Evolutionary conservation across 2,113 vertebrate species (phyloP).

Genomic region (Apaloderma vittatum): DNA sequence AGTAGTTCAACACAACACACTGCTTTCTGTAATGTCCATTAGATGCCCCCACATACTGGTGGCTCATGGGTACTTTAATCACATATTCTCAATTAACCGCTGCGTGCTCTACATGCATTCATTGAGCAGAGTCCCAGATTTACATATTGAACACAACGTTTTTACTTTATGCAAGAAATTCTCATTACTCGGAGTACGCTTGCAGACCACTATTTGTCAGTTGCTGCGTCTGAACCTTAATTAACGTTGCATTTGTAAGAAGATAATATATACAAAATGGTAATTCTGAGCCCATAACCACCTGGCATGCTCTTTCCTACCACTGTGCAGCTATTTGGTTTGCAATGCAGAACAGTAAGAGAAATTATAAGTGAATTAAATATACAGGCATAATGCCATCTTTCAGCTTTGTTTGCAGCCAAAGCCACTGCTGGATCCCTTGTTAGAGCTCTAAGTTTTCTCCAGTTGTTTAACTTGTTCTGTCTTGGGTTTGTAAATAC

Average conservation of each 20-base stretch:
- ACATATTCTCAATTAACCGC: constrained; percentile 23
- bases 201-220: not conserved
- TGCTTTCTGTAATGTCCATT: constrained; percentile 15
- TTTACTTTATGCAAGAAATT: not conserved
- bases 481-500: constrained; percentile 17
- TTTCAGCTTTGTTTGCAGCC: constrained; percentile 5
- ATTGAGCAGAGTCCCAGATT: constrained; percentile 26
- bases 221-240: not conserved
- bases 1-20: not conserved
- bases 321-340: constrained; percentile 33
- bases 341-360: constrained; percentile 41
- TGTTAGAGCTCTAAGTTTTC: constrained; percentile 33
- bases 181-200: not conserved
- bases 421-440: not conserved
- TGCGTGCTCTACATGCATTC: not conserved
- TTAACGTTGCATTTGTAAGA: constrained; percentile 44
- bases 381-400: constrained; percentile 14
- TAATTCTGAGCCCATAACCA: constrained; percentile 44
- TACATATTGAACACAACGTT: not conserved
- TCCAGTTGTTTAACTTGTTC: not conserved
- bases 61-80: constrained; percentile 24
- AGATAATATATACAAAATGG: constrained; percentile 38
- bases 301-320: constrained; percentile 29
- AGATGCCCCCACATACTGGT: constrained; percentile 42
- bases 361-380: constrained; percentile 48